Percentiles rank a stretch among this genome's conserved stretches.
These are phyloP conservation scores for Littorina saxatilis DNA, from an alignment of 1,140 invertebrate species.

Conservation along the genomic window DNA sequence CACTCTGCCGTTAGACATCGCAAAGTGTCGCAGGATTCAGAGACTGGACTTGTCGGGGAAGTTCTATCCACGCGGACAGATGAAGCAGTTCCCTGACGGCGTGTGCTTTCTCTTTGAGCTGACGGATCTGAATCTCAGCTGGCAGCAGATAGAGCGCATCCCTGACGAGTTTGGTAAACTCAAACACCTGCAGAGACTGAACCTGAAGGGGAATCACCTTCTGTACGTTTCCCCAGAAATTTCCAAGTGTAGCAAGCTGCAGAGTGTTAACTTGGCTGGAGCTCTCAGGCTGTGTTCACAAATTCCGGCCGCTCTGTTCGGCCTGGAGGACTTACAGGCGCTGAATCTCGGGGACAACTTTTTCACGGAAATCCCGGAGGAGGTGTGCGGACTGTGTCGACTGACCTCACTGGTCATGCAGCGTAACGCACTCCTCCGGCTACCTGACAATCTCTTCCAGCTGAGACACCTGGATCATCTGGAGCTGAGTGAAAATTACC, in stretches of 20 bases:
- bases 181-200: slow-evolving; percentile 58
- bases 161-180: slow-evolving; percentile 65
- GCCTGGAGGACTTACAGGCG: slow-evolving; percentile 55
- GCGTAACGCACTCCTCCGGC: slow-evolving; percentile 66
- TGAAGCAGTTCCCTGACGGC: slow-evolving; percentile 60
- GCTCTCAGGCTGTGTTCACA: slow-evolving; percentile 65
- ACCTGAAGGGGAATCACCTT: slow-evolving; percentile 66
- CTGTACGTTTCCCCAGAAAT: slow-evolving; percentile 62
- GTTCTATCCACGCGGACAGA: slow-evolving; percentile 64
- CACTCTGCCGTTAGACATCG: slow-evolving; percentile 58
- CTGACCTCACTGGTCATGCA: slow-evolving; percentile 64
- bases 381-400: slow-evolving; percentile 62
- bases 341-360: slow-evolving; percentile 71
- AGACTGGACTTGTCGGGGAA: slow-evolving; percentile 66
- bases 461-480: slow-evolving; percentile 65
- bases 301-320: slow-evolving; percentile 65
- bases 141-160: slow-evolving; percentile 68
- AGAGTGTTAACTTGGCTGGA: slow-evolving; percentile 64
- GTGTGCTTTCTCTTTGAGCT: slow-evolving; percentile 61
- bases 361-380: slow-evolving; percentile 67
- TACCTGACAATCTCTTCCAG: slow-evolving; percentile 67
- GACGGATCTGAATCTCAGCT: slow-evolving; percentile 63
- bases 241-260: slow-evolving; percentile 58
- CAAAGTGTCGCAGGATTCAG: slow-evolving; percentile 59
- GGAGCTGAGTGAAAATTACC: slow-evolving; percentile 69